Conservation (phyloP, 2,888 invertebrate genomes). For the Eupithecia dodoneata region DNA sequence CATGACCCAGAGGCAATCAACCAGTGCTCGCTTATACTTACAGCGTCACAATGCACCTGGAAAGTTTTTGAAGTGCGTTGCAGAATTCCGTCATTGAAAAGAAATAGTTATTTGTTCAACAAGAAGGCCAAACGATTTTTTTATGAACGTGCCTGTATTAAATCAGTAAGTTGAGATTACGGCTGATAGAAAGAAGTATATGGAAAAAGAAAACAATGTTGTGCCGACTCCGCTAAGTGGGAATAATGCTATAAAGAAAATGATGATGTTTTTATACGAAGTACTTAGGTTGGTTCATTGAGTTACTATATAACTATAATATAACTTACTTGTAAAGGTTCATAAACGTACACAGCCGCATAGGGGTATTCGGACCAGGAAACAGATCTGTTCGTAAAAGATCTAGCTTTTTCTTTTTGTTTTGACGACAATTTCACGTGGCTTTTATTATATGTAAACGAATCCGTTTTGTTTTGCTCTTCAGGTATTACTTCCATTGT, state of each 20-base stretch:
- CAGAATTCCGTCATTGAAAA: not conserved
- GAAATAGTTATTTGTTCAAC: not conserved
- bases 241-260: not conserved
- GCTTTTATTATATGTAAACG: constrained; percentile 18
- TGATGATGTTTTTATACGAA: not conserved
- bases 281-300: not conserved
- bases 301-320: not conserved
- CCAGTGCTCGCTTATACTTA: constrained; percentile 72
- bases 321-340: constrained; percentile 64
- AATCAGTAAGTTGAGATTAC: not conserved
- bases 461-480: constrained; percentile 11
- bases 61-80: constrained; percentile 24
- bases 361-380: constrained; percentile 69
- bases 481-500: constrained; percentile 13
- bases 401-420: constrained; percentile 21
- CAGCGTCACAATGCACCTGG: constrained; percentile 74
- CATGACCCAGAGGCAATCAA: constrained; percentile 69
- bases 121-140: too few species aligned
- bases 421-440: constrained; percentile 18
- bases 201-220: not conserved
- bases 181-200: not conserved
- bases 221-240: not conserved
- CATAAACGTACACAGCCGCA: constrained; percentile 69
- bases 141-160: too few species aligned
- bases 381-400: constrained; percentile 41